A percentile compares a stretch with the other conserved stretches of the same genome.
Conservation (phyloP, 2,888 invertebrate species). For the Zygogramma bicolorata region DNA sequence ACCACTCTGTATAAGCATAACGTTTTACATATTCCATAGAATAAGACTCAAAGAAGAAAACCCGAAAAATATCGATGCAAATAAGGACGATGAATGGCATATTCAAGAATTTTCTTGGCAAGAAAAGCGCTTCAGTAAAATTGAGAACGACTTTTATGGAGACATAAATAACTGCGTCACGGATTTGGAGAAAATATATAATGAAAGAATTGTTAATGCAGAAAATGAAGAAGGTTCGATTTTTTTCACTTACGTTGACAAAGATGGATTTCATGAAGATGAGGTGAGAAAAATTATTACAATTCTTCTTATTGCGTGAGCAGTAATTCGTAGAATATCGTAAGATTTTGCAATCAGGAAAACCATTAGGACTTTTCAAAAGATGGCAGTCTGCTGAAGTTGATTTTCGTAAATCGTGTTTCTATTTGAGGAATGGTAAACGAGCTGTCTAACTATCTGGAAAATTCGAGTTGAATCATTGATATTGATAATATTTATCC, state of each 20-base stretch:
- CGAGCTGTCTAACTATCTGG: too few species aligned
- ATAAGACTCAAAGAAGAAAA: constrained; percentile 40
- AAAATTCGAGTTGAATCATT: too few species aligned
- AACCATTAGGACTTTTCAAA: too few species aligned
- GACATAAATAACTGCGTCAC: constrained; percentile 74
- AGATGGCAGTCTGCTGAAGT: too few species aligned
- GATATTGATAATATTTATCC: too few species aligned
- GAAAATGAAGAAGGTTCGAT: constrained; percentile 60
- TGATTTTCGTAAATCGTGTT: too few species aligned
- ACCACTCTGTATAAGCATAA: not conserved
- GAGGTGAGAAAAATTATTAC: constrained; percentile 48
- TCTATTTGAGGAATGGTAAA: too few species aligned
- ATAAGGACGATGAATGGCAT: constrained; percentile 48
- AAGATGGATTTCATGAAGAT: constrained; percentile 66
- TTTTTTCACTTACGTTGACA: constrained; percentile 73
- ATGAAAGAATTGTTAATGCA: constrained; percentile 64
- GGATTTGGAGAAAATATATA: constrained; percentile 73
- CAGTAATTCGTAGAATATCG: too few species aligned
- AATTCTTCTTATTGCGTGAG: not conserved
- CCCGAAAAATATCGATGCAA: constrained; percentile 36
- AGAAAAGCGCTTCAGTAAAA: constrained; percentile 75
- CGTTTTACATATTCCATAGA: constrained; percentile 5
- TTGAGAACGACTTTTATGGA: constrained; percentile 72
- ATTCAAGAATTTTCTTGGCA: constrained; percentile 75
- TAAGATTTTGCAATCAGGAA: too few species aligned